A percentile compares a stretch with the other conserved stretches of the same genome.
Conservation (phyloP, 1,140 invertebrate species). For the Acromyrmex charruanus region DNA sequence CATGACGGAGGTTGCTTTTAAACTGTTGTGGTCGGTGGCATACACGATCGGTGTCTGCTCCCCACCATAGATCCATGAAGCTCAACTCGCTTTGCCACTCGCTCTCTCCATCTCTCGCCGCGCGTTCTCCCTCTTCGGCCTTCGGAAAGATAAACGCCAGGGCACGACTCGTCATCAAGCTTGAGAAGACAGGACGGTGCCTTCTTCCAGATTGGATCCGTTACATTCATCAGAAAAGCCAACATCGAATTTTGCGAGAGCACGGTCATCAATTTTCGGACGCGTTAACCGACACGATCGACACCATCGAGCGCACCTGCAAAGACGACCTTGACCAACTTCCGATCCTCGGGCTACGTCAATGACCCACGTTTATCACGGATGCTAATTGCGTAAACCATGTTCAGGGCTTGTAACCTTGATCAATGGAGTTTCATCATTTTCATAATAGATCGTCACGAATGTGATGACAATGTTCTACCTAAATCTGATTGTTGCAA, state of each 20-base stretch:
- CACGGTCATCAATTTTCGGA: conserved; percentile 41
- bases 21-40: conserved; percentile 83
- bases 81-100: conserved; percentile 58
- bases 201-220: neutral
- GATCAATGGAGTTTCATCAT: neutral
- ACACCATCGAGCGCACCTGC: conserved; percentile 3
- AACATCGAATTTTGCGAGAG: conserved; percentile 23
- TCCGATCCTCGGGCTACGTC: conserved; percentile 34
- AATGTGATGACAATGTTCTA: neutral
- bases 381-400: conserved; percentile 58
- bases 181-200: conserved; percentile 29
- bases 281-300: neutral
- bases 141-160: conserved; percentile 82
- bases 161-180: conserved; percentile 68
- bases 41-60: conserved; percentile 81
- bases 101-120: conserved; percentile 54
- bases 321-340: conserved; percentile 77
- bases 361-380: conserved; percentile 56
- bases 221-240: neutral
- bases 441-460: neutral
- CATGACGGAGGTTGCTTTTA: conserved; percentile 85
- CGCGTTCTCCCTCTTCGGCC: conserved; percentile 68
- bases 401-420: conserved; percentile 36
- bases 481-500: neutral
- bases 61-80: conserved; percentile 74